phyloP scores from a whole-genome alignment of 2,113 vertebrate genomes.

The Actenoides hombroni region DNA sequence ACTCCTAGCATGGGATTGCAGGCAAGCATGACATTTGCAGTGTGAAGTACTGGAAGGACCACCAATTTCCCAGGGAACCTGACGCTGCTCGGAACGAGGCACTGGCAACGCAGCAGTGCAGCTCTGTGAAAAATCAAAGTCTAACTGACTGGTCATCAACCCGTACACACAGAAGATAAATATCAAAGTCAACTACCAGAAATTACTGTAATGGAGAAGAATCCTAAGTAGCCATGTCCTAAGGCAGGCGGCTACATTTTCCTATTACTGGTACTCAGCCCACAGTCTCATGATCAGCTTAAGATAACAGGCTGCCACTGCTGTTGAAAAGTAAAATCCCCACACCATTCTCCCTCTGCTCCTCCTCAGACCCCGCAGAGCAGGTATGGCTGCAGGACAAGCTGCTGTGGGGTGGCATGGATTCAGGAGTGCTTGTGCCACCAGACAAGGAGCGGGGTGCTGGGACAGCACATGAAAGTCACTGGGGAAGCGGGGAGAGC shows the following conservation, averaged over 20 bases:
- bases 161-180: background rate
- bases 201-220: constrained; percentile 46
- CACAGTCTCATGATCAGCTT: background rate
- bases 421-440: background rate
- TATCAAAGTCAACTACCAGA: constrained; percentile 16
- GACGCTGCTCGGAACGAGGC: background rate
- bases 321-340: background rate
- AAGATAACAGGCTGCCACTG: background rate
- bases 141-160: background rate
- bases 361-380: accelerated
- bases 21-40: background rate
- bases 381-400: background rate
- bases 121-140: background rate
- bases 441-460: accelerated
- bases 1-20: background rate
- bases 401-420: accelerated
- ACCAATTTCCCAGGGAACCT: background rate
- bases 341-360: accelerated
- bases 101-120: background rate
- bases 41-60: background rate
- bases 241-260: background rate
- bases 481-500: accelerated
- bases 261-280: background rate
- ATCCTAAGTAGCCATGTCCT: background rate
- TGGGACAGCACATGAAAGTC: accelerated